These are phyloP conservation scores for Chlamydotis undulata DNA, from an alignment of 2,113 vertebrate genomes.

Conservation along the genomic window DNA sequence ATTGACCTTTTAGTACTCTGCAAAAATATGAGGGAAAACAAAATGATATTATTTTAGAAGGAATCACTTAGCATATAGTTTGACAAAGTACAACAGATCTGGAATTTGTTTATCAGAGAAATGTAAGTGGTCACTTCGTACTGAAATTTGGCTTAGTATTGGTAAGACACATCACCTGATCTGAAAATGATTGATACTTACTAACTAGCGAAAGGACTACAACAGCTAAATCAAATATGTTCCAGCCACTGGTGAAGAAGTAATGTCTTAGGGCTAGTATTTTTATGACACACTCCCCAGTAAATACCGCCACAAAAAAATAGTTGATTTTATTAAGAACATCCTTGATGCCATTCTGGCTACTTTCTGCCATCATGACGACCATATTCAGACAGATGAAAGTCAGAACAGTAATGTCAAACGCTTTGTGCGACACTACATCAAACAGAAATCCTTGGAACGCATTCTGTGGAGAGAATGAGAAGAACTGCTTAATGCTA, in stretches of 20 bases:
- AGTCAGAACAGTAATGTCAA: slow-evolving; percentile 89
- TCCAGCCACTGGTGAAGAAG: slow-evolving; percentile 94
- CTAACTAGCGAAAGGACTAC: slow-evolving; percentile 92
- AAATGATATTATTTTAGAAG: not conserved
- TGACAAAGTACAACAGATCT: not conserved
- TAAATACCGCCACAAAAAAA: slow-evolving; percentile 90
- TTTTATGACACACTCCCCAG: slow-evolving; percentile 89
- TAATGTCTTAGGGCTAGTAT: slow-evolving; percentile 90
- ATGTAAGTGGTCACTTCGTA: not conserved
- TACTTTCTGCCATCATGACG: slow-evolving; percentile 90
- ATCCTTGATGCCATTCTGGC: slow-evolving; percentile 57
- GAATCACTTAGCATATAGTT: not conserved
- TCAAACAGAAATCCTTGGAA: slow-evolving; percentile 90
- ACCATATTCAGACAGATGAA: slow-evolving; percentile 95
- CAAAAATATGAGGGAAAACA: not conserved
- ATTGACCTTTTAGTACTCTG: not conserved
- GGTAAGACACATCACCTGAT: not conserved
- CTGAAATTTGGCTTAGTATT: not conserved
- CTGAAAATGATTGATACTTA: slow-evolving; percentile 72
- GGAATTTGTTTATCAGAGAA: not conserved
- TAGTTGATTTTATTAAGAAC: slow-evolving; percentile 87
- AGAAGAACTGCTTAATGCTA: not conserved
- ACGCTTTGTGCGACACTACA: slow-evolving; percentile 87
- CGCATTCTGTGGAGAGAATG: slow-evolving; percentile 76
- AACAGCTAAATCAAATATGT: slow-evolving; percentile 93